Evolutionary conservation across 2,888 invertebrate genomes (phyloP).

Genomic region (Eilema griseolum): DNA sequence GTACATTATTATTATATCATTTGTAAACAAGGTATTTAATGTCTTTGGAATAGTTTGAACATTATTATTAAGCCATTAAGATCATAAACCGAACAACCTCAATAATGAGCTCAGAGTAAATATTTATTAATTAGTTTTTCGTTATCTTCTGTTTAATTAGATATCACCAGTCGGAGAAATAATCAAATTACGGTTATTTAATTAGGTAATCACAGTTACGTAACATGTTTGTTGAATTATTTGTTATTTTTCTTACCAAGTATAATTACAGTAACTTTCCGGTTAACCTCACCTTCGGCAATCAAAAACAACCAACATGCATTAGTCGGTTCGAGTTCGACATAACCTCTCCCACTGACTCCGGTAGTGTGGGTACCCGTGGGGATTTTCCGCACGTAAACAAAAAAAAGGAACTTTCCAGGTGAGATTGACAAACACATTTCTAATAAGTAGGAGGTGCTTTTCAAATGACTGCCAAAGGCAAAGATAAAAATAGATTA

Average conservation of each 20-base stretch:
- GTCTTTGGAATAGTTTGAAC: neutral
- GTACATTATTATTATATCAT: neutral
- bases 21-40: neutral
- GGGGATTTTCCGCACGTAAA: too few species aligned
- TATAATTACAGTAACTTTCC: too few species aligned
- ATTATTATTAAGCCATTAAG: neutral
- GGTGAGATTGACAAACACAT: too few species aligned
- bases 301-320: too few species aligned
- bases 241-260: neutral
- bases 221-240: neutral
- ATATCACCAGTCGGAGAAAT: constrained; percentile 5
- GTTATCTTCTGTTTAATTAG: constrained; percentile 6
- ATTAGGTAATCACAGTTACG: neutral
- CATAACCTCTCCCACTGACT: too few species aligned
- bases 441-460: too few species aligned
- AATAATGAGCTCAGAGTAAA: neutral
- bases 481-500: too few species aligned
- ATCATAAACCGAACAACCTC: constrained; percentile 1
- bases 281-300: too few species aligned
- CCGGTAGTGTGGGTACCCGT: too few species aligned
- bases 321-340: too few species aligned
- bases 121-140: neutral
- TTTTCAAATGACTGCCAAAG: too few species aligned
- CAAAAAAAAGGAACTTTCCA: too few species aligned
- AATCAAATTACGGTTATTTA: neutral